phyloP scores from a whole-genome alignment of 2,797 vertebrate species.

The Crocidura indochinensis region DNA sequence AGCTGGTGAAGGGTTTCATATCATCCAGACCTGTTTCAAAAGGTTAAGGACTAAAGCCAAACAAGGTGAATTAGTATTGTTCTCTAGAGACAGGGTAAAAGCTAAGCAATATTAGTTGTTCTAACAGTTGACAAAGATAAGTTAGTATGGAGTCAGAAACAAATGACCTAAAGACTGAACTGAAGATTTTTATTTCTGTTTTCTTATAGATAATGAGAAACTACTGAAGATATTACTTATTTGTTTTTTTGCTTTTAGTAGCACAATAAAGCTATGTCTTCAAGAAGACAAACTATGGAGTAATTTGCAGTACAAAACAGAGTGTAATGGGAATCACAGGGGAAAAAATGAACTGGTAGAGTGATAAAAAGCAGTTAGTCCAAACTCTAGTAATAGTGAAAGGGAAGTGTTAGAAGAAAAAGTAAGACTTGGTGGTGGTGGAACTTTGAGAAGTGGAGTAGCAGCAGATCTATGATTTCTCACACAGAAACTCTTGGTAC shows the following conservation, averaged over 20 bases:
- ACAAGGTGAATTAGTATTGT: conserved; percentile 9
- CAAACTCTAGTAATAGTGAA: not conserved
- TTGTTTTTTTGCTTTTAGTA: conserved; percentile 37
- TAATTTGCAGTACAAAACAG: not conserved
- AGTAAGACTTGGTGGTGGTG: not conserved
- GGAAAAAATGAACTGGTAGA: not conserved
- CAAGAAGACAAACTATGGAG: conserved; percentile 55
- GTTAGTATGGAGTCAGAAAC: not conserved
- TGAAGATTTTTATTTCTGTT: conserved; percentile 53
- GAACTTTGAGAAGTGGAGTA: not conserved
- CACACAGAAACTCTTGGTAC: not conserved
- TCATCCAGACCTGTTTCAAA: conserved; percentile 43
- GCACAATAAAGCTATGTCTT: conserved; percentile 24
- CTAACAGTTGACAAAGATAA: conserved; percentile 22
- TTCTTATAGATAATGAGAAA: conserved; percentile 22
- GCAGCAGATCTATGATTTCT: too few relatives aligned
- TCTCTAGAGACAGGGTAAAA: not conserved
- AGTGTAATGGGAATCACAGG: not conserved
- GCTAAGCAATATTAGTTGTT: not conserved
- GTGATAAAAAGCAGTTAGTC: not conserved
- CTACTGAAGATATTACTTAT: not conserved
- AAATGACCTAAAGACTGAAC: not conserved
- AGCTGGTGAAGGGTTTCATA: conserved; percentile 1
- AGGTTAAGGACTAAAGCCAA: conserved; percentile 48
- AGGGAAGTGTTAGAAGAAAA: not conserved